Base-by-base conservation (phyloP, 2,797 vertebrate genomes). In the Clamator glandarius region DNA sequence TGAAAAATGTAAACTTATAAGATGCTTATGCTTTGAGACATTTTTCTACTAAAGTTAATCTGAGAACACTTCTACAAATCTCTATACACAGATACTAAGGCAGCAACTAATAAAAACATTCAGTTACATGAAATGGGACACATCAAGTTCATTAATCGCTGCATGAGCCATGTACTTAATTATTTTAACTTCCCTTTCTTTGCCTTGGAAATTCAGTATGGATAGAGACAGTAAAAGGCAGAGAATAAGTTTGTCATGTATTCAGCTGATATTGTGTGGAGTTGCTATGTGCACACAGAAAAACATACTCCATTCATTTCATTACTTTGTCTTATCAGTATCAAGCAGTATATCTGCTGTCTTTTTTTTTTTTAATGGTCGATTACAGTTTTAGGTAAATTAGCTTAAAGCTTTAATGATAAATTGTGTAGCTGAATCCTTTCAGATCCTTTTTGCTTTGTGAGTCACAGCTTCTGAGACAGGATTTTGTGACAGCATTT, bases 331-430 rank as follows among this genome's bases (percentile, higher is more conserved):
- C 39, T 80, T 87, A 52, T 64, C 33, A 77, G 57, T 81, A 28
- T 72, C 73, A 85, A 95, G 25, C 6, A 64, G 8, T n/a, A 21
- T 50, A 69, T 82, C 88, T 83, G 19, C 18, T 77, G 57, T 80
- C 35, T 72, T 55, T 91, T 89, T 12, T n/a, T n/a, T 95, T 84
- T 66, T 0, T 54, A 93, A 82, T 61, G 23, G 31, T 51, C 64
- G 74, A 67, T 86, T 87, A 87, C 8, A 57, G 24, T 50, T 90
- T 94, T 84, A 88, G 95, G 89, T 94, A 82, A 93, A 91, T 89
- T 84, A 93, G 18, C 31, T 85, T 81, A 58, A 87, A 84, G 10
- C 14, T 95, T 89, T 89, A 93, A 90, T 77, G 46, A 59, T 35
- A 86, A 94, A 86, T 42, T 69, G 5, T 77, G 16, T 39, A 24